Base-by-base conservation (phyloP, 1,140 invertebrate species). In the Megalopta genalis region DNA sequence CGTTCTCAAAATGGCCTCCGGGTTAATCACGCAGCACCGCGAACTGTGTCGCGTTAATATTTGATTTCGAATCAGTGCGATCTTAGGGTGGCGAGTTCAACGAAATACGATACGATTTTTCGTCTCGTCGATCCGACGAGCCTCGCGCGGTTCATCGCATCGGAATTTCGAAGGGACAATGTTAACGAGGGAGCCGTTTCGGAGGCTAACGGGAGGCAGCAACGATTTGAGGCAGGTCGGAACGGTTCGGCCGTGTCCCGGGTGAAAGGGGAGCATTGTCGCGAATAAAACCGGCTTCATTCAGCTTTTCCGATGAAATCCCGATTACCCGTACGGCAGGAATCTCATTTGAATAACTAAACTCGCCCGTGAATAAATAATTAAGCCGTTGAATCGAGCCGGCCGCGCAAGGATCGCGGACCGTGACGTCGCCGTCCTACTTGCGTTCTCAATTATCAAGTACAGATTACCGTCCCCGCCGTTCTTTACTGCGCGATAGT, bases 371-470 rank as follows among this genome's bases (percentile, higher is more conserved):
- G 73, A 77, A 81, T 81, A 81, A 84, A 84, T 84, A 81, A 68
- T n/a, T n/a, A 59, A 32, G 1, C 77, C 49, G n/a, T 42, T 59
- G 62, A 64, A 52, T 59, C 27, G n/a, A n/a, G 54, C 39, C 18
- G 42, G 10, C 7, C 32, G 12, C n/a, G 32, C 57, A 57, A 49
- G 59, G 69, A 78, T 74, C 83, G 49, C n/a, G 21, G 25, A 82
- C 60, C 84, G 83, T 85, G 57, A 85, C 84, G 74, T 70, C 57
- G 25, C 49, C 70, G 83, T 85, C 79, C 84, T 82, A 85, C 79
- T 85, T 85, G 77, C 59, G n/a, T 71, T 72, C 71, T 59, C 73
- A 70, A 81, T 85, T 81, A 75, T 77, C 82, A 60, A 60, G n/a
- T 37, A 65, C 63, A 54, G 27, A 32, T 66, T 67, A 59, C 62